Evolutionary conservation across 2,888 invertebrate genomes (phyloP), one percentile per base, ranked within the genome.

Genomic region (Philonicus albiceps): DNA sequence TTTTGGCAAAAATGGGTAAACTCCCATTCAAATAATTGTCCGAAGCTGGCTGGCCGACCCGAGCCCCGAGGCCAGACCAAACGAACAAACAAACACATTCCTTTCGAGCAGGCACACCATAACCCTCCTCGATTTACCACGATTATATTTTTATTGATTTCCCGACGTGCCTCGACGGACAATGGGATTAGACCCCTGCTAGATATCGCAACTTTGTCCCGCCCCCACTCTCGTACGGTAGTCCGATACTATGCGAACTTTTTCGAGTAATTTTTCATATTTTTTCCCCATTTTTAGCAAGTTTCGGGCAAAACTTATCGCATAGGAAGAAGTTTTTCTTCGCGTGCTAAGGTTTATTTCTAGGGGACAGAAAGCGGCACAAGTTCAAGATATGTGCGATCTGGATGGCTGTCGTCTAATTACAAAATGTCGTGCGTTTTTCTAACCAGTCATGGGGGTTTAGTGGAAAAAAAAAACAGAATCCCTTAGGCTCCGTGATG

Each of bases 71-170:
- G 40, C 40, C 3, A 27, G 30, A 8, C 34, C 13, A 37, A 43
- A 22, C 37, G 34, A 40, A 43, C 40, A 43, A 16, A 53, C 22
- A 78, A 43, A 78, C 22, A 49, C 49, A 49, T 43, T 27, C 43
- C 11, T 27, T 43, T 49, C 7, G 16, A 43, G 22, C 19, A 76
- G 74, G 31, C 75, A 43, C 37, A 8, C 6, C 49, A 27, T 78
- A 78, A 22, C 78, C 78, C 78, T 49, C 30, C 40, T 78, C 78
- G 78, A 78, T 78, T 78, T 78, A 78, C 30, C 53, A 13, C 78
- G 78, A 78, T 78, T 78, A 78, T 78, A 78, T 16, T 78, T 78
- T 43, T 78, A 78, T 78, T 78, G 78, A 78, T 78, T 78, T 78
- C 30, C 27, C 78, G 43, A 49, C 30, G 78, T 78, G 37, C 49